Base-by-base conservation (phyloP, 1,140 invertebrate species). In the Marisa cornuarietis region DNA sequence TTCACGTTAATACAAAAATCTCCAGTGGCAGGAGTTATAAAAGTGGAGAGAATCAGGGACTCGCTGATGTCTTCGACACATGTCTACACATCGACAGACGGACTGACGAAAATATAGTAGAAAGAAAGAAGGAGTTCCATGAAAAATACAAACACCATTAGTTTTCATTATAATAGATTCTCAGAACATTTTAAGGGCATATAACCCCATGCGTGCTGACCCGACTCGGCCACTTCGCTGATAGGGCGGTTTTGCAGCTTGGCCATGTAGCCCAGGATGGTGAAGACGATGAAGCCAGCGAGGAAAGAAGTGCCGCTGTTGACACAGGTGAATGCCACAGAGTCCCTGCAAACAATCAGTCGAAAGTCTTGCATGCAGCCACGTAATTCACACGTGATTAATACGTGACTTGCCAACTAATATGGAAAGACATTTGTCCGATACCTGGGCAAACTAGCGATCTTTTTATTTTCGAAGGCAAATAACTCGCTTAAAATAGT, bases 211-310 rank as follows among this genome's bases (percentile, higher is more conserved):
- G 26, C 65, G 26, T 52, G 73, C 80, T 31, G 80, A 90, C 90
- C 90, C 80, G 88, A 88, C 73, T 87, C 88, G 0, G 88, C 90
- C 1, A 91, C 91, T 18, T 91, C 86, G 13, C 75, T 79, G 1
- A 91, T 85, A 8, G 81, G 16, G 65, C 85, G 82, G 51, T 82
- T 81, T 81, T 90, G 87, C 68, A 85, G 69, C 9, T 89, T 73
- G 7, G 91, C 87, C 88, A 91, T 91, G 78, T 89, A 89, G 14
- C 91, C 91, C 16, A 91, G 85, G 52, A 90, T 88, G 52, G 88
- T 88, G 83, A 91, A 91, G 18, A 91, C 90, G 26, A 91, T 89
- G 72, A 91, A 90, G 1, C 90, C 90, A 54, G 90, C 88, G 65
- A 90, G 85, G 69, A 91, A 85, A 77, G 89, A 90, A 0, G 90